Conservation (phyloP, 2,888 invertebrate species). For the Tenthredo mesomela region DNA sequence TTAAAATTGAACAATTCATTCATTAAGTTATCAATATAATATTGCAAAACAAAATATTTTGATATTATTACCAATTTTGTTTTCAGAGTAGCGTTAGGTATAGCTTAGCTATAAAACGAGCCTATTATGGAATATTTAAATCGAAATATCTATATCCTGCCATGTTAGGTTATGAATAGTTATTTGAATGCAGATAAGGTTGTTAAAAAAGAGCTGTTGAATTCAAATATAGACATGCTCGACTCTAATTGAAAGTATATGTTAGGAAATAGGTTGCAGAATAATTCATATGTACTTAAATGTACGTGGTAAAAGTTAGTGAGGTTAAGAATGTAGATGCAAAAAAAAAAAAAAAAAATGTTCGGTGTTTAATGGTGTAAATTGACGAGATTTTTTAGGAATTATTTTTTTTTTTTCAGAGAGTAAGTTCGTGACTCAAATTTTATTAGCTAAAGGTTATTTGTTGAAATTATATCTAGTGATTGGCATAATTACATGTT, state of each 20-base stretch:
- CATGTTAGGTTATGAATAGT: constrained; percentile 42
- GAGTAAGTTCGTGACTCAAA: neutral
- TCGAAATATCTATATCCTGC: neutral
- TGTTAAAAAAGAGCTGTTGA: neutral
- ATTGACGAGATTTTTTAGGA: neutral
- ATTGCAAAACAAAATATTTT: neutral
- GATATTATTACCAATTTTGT: neutral
- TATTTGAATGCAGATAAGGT: constrained; percentile 9
- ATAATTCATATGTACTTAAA: constrained; percentile 6
- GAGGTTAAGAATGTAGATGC: neutral
- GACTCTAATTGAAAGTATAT: constrained; percentile 6
- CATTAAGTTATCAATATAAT: neutral
- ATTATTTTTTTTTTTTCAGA: neutral
- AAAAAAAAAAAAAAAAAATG: neutral
- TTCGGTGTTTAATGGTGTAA: neutral
- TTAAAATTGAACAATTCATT: neutral
- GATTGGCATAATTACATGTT: constrained; percentile 44
- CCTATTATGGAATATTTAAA: constrained; percentile 25
- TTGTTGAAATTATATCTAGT: neutral
- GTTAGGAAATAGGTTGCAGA: constrained; percentile 10
- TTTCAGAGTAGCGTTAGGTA: neutral
- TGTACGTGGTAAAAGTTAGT: neutral
- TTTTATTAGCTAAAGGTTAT: neutral
- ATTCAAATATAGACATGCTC: constrained; percentile 15
- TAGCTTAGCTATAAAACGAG: neutral